Evolutionary conservation across 2,888 invertebrate species (phyloP).

Genomic region (Theretra japonica): DNA sequence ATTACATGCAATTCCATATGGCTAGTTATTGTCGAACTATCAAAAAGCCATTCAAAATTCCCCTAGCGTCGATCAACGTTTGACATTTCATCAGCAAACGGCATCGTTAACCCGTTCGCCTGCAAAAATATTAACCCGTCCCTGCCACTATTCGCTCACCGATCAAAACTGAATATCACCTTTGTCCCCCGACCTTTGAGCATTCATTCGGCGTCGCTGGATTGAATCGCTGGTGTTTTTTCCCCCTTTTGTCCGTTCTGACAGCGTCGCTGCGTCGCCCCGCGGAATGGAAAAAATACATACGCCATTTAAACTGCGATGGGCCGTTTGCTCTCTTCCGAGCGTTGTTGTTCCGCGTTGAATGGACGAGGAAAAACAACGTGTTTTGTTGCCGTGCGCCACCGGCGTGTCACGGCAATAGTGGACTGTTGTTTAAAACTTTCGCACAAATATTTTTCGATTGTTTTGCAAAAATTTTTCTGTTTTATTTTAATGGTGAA

Average conservation of each 20-base stretch:
- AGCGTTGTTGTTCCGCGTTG: neutral
- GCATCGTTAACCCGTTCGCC: no score
- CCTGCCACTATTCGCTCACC: no score
- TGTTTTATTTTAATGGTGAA: no score
- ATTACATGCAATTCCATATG: no score
- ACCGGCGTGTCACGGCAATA: neutral
- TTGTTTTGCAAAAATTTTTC: no score
- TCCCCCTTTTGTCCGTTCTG: neutral
- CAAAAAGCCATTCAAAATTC: no score
- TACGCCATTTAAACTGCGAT: neutral
- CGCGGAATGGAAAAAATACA: neutral
- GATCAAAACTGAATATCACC: conserved; percentile 8
- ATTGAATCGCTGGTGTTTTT: neutral
- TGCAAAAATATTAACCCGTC: no score
- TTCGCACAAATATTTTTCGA: no score
- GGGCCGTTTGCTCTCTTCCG: conserved; percentile 1
- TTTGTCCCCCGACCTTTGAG: neutral
- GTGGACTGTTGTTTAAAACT: no score
- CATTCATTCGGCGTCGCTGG: neutral
- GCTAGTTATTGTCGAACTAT: no score
- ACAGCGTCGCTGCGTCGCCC: neutral
- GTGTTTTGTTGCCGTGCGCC: neutral
- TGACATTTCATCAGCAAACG: no score
- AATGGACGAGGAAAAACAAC: neutral
- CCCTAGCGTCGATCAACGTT: no score